Evolutionary conservation across 2,888 invertebrate genomes (phyloP).

Genomic region (Pollenia griseotomentosa): DNA sequence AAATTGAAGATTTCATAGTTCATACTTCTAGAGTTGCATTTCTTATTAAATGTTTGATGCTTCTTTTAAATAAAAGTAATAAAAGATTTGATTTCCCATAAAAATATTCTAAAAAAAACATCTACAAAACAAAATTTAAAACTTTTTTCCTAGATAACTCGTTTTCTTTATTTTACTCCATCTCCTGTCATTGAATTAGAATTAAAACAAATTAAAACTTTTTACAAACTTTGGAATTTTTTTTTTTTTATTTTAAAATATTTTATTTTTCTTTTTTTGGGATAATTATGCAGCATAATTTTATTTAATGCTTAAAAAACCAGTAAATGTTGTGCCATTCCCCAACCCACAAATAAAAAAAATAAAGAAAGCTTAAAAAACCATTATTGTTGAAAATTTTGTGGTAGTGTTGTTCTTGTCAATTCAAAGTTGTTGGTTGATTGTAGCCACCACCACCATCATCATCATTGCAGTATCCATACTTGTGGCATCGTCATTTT

Average conservation of each 20-base stretch:
- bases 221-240: constrained; percentile 18
- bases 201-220: constrained; percentile 38
- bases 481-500: constrained; percentile 50
- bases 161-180: not conserved
- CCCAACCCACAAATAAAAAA: not conserved
- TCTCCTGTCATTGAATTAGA: not conserved
- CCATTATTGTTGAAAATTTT: constrained; percentile 42
- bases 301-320: constrained; percentile 10
- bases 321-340: not conserved
- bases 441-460: not conserved
- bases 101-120: not conserved
- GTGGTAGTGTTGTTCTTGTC: not conserved
- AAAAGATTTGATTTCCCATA: no score
- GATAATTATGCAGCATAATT: constrained; percentile 43
- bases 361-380: constrained; percentile 44
- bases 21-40: no score
- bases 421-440: not conserved
- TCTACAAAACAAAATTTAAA: not conserved
- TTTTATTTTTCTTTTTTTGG: not conserved
- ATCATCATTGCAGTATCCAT: constrained; percentile 21
- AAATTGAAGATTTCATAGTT: no score
- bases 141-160: no score
- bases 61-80: no score
- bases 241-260: not conserved
- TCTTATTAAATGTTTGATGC: no score